These are phyloP conservation scores for Drosophila quasianomalipes DNA, from an alignment of 2,888 invertebrate species.

Conservation along the genomic window DNA sequence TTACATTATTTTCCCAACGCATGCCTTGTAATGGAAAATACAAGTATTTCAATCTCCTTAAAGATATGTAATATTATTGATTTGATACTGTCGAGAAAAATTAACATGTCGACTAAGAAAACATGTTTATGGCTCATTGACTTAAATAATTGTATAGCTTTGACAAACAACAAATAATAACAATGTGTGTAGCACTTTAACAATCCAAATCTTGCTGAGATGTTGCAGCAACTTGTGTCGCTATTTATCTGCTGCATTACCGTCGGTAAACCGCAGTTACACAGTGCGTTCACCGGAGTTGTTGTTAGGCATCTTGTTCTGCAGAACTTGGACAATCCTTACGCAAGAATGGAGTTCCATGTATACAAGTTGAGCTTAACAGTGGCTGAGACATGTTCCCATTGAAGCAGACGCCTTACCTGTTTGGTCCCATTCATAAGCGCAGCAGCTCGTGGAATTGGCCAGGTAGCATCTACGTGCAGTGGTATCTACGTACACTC, in stretches of 20 bases:
- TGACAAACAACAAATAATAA: neutral
- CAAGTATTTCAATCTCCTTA: neutral
- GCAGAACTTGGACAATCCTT: neutral
- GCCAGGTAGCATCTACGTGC: no score
- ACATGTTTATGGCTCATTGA: neutral
- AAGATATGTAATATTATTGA: neutral
- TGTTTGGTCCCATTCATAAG: neutral
- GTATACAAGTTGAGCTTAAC: neutral
- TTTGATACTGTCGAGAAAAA: neutral
- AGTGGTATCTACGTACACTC: neutral
- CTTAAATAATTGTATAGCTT: neutral
- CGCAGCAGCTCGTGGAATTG: neutral
- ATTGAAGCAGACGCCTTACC: neutral
- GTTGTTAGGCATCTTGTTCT: neutral
- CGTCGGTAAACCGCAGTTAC: neutral
- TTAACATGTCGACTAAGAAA: neutral
- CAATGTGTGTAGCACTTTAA: neutral
- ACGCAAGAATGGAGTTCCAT: neutral
- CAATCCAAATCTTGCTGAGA: neutral
- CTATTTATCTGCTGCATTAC: neutral
- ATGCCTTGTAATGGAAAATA: neutral
- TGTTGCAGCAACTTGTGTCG: neutral
- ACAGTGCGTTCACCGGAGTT: neutral
- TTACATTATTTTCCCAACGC: neutral
- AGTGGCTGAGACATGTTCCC: accelerated